phyloP scores from a whole-genome alignment of 2,888 invertebrate species.

The Lypha dubia region DNA sequence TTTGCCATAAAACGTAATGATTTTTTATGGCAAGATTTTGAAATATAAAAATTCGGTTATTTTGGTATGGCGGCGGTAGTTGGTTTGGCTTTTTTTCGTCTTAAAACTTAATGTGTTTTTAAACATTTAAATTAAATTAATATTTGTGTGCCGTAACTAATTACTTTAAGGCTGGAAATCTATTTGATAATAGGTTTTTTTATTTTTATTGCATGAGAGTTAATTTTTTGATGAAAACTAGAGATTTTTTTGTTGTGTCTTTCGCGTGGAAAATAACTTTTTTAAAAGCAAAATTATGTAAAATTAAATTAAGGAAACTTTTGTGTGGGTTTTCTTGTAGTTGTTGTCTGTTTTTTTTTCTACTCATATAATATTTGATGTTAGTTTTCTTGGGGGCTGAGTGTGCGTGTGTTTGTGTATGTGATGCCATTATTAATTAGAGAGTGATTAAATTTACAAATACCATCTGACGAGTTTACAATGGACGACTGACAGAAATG shows the following conservation, averaged over 20 bases:
- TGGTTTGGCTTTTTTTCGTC: constrained; percentile 6
- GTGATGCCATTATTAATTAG: constrained; percentile 67
- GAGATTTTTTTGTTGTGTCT: constrained; percentile 15
- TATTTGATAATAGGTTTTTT: constrained; percentile 23
- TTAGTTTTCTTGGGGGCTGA: constrained; percentile 14
- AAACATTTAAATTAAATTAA: constrained; percentile 41
- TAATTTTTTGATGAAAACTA: constrained; percentile 12
- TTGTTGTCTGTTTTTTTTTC: constrained; percentile 12
- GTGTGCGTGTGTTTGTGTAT: too few relatives aligned
- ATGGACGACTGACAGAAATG: constrained; percentile 12
- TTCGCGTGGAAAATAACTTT: constrained; percentile 52
- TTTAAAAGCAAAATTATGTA: constrained; percentile 69
- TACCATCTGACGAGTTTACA: constrained; percentile 22
- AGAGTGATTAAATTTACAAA: constrained; percentile 57
- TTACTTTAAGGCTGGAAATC: constrained; percentile 37
- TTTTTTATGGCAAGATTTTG: constrained; percentile 13
- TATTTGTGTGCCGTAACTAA: constrained; percentile 49
- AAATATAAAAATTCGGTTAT: background rate
- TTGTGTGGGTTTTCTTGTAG: constrained; percentile 35
- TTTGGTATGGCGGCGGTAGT: background rate
- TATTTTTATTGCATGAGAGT: constrained; percentile 10
- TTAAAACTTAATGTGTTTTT: constrained; percentile 40
- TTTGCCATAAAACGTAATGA: background rate
- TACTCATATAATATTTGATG: background rate
- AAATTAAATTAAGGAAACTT: constrained; percentile 23